A percentile compares a stretch with the other conserved stretches of the same genome.
phyloP scores from a whole-genome alignment of 2,888 invertebrate genomes.

The Tipula confusa region DNA sequence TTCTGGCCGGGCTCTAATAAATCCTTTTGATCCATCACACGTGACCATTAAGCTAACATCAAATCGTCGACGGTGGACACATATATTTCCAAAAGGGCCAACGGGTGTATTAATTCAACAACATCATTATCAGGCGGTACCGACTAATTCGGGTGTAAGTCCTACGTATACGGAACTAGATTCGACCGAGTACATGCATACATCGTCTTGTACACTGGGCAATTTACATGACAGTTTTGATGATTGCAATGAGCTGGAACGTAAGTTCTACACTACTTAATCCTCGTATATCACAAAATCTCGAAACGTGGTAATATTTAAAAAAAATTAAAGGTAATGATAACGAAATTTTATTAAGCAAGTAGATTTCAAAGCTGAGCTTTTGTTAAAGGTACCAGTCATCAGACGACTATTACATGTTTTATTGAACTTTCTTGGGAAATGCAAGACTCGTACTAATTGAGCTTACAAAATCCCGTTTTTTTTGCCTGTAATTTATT shows the following conservation, averaged over 20 bases:
- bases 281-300: neutral
- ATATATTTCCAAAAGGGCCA: slow-evolving; percentile 95
- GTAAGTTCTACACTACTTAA: neutral
- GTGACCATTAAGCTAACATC: slow-evolving; percentile 95
- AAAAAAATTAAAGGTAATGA: too few relatives aligned
- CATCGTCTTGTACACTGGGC: slow-evolving; percentile 42
- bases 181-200: slow-evolving; percentile 45
- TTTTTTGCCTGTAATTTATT: too few relatives aligned
- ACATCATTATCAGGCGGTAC: slow-evolving; percentile 86
- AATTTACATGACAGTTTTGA: slow-evolving; percentile 20
- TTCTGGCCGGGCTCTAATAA: slow-evolving; percentile 84
- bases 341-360: too few relatives aligned
- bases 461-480: too few relatives aligned
- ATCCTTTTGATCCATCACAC: slow-evolving; percentile 97
- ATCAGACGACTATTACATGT: too few relatives aligned
- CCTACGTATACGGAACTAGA: slow-evolving; percentile 43
- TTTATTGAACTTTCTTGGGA: too few relatives aligned
- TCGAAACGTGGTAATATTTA: too few relatives aligned
- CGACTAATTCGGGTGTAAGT: slow-evolving; percentile 53
- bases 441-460: too few relatives aligned
- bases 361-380: too few relatives aligned
- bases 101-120: slow-evolving; percentile 88
- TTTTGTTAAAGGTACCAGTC: too few relatives aligned
- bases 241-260: neutral
- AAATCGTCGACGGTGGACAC: slow-evolving; percentile 94